A percentile compares a stretch with the other conserved stretches of the same genome.
These are phyloP conservation scores for Hetaerina titia DNA, from an alignment of 2,888 invertebrate genomes.

Conservation along the genomic window DNA sequence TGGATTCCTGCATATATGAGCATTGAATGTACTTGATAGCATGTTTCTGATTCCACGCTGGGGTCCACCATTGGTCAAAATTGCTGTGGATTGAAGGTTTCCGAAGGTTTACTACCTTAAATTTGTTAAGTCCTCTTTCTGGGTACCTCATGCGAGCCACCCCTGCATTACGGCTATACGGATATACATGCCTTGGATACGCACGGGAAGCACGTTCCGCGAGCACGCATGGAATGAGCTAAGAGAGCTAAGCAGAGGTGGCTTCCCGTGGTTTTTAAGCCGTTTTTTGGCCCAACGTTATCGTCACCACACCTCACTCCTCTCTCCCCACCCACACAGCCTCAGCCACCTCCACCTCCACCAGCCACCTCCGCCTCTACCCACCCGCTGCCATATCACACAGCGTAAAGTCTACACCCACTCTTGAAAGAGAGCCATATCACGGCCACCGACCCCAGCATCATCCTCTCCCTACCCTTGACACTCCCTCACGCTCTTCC, in stretches of 20 bases:
- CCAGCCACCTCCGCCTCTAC: too few species aligned
- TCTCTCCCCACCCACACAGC: neutral
- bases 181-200: too few species aligned
- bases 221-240: neutral
- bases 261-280: neutral
- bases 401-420: neutral
- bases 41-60: too few species aligned
- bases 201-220: neutral
- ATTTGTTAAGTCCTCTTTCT: too few species aligned
- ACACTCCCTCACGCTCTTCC: neutral
- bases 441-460: neutral
- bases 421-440: neutral
- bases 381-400: neutral
- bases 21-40: too few species aligned
- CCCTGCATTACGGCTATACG: too few species aligned
- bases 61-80: too few species aligned
- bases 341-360: too few species aligned
- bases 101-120: too few species aligned
- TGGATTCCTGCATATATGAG: too few species aligned
- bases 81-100: too few species aligned
- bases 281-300: neutral
- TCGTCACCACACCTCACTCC: neutral
- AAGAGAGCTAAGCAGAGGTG: neutral
- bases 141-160: too few species aligned
- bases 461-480: neutral